A percentile compares a stretch with the other conserved stretches of the same genome.
These are phyloP conservation scores for Lontra canadensis DNA, from an alignment of 2,113 vertebrate genomes.

Conservation along the genomic window DNA sequence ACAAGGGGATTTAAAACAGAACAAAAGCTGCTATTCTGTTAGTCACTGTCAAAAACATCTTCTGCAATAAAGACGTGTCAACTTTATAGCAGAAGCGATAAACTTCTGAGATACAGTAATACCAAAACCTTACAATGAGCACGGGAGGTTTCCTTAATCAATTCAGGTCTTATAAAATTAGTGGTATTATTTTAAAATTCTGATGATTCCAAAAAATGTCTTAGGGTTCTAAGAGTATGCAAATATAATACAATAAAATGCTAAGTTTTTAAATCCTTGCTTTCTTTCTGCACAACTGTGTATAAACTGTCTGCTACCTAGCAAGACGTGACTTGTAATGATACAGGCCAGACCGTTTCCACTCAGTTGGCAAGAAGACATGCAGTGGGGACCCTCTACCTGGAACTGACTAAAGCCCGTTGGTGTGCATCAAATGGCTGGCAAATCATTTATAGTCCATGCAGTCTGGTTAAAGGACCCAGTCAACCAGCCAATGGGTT, in stretches of 20 bases:
- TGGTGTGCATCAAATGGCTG: neutral
- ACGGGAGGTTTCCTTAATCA: neutral
- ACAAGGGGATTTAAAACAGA: neutral
- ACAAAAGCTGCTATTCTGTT: neutral
- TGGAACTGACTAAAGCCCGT: neutral
- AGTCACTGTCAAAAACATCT: neutral
- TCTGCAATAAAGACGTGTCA: neutral
- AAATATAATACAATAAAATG: neutral
- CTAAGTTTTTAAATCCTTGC: neutral
- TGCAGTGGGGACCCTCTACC: accelerated
- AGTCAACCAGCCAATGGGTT: neutral
- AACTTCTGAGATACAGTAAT: neutral
- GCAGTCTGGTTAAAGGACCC: neutral
- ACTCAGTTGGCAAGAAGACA: neutral
- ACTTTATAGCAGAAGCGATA: neutral
- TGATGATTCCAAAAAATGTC: neutral
- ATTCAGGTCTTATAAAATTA: neutral
- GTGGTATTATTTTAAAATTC: slow-evolving; percentile 29
- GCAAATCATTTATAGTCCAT: neutral
- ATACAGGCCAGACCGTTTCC: neutral
- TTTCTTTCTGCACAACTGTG: neutral
- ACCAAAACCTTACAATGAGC: neutral
- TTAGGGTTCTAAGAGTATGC: neutral
- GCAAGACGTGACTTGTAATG: neutral
- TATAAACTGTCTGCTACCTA: neutral